These are phyloP conservation scores for Eilema sororculum DNA, from an alignment of 2,888 invertebrate species.

Conservation along the genomic window DNA sequence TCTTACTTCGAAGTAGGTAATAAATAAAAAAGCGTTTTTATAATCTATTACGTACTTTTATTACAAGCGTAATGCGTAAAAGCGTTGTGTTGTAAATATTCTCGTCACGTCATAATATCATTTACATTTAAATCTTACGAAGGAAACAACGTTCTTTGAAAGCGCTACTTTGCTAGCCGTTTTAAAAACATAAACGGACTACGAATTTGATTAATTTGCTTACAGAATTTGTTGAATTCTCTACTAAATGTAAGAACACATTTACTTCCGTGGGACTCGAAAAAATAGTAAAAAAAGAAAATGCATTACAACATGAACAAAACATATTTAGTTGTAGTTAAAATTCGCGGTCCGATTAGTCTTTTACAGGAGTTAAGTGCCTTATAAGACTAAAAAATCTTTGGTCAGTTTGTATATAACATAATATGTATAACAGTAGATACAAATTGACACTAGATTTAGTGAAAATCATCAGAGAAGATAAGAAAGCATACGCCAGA, in stretches of 20 bases:
- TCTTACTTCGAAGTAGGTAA: slow-evolving; percentile 3
- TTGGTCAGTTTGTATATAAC: too few relatives aligned
- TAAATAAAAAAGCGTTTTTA: slow-evolving; percentile 7
- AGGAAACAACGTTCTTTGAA: slow-evolving; percentile 35
- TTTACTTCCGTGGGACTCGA: neutral
- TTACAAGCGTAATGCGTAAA: slow-evolving; percentile 31
- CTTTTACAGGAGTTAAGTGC: too few relatives aligned
- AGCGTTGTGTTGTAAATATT: slow-evolving; percentile 36
- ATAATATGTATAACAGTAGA: too few relatives aligned
- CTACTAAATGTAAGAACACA: neutral
- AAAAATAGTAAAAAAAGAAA: too few relatives aligned
- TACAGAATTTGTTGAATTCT: slow-evolving; percentile 11
- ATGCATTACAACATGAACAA: too few relatives aligned
- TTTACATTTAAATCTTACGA: slow-evolving; percentile 49
- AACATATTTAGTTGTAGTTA: too few relatives aligned
- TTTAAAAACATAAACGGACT: slow-evolving; percentile 30
- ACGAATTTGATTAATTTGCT: slow-evolving; percentile 24
- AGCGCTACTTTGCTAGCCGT: slow-evolving; percentile 28
- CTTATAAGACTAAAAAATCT: too few relatives aligned
- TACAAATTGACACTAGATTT: too few relatives aligned
- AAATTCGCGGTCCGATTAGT: too few relatives aligned
- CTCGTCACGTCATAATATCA: slow-evolving; percentile 47
- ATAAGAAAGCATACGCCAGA: too few relatives aligned
- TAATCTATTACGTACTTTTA: slow-evolving; percentile 24
- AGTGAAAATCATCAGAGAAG: too few relatives aligned